phyloP scores from a whole-genome alignment of 2,888 invertebrate species.

The Lacanobia oleracea region DNA sequence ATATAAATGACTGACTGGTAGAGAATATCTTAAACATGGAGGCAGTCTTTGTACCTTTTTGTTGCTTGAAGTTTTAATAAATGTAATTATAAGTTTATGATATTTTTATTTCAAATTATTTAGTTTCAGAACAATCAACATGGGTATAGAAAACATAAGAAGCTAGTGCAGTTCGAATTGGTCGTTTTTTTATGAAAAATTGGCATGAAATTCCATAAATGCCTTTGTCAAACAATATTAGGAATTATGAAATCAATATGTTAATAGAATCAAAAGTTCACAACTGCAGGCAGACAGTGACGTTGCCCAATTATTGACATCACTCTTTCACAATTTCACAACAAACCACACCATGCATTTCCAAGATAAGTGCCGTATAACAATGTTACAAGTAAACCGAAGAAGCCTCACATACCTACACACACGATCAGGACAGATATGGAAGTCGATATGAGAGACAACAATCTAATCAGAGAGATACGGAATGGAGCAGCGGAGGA shows the following conservation, averaged over 20 bases:
- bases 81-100: too few species aligned
- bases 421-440: constrained; percentile 2
- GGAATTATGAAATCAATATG: neutral
- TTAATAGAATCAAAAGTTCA: too few species aligned
- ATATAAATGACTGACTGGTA: neutral
- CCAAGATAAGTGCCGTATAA: constrained; percentile 1
- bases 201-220: too few species aligned
- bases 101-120: too few species aligned
- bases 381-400: constrained; percentile 15
- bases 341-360: neutral
- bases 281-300: too few species aligned
- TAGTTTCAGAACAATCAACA: too few species aligned
- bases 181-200: neutral
- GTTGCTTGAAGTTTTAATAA: too few species aligned
- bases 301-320: too few species aligned
- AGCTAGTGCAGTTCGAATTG: neutral
- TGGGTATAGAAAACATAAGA: too few species aligned
- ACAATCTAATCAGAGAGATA: constrained; percentile 50
- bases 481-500: constrained; percentile 18
- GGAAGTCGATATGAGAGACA: constrained; percentile 39
- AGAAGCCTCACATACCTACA: constrained; percentile 11
- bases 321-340: neutral
- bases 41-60: too few species aligned
- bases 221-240: too few species aligned
- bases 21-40: too few species aligned